Conservation (phyloP, 2,113 vertebrate species). For the Theristicus caerulescens region DNA sequence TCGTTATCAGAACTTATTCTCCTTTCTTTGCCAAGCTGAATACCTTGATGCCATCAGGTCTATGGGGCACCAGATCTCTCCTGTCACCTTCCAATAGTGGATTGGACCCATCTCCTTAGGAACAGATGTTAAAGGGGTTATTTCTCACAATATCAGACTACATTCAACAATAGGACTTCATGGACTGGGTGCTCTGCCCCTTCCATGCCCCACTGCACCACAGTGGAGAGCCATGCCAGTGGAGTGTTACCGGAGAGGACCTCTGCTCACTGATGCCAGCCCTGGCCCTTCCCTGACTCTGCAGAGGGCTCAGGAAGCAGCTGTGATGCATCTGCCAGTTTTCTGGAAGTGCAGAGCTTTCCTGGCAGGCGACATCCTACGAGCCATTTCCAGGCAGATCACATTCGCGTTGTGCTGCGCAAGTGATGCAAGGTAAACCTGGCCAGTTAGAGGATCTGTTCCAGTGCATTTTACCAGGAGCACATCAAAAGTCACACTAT, state of each 20-base stretch:
- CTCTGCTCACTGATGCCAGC: neutral
- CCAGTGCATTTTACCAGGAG: neutral
- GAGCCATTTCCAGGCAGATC: neutral
- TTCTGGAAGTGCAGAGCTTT: neutral
- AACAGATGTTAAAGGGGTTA: neutral
- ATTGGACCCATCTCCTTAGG: neutral
- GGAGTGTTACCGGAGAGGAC: neutral
- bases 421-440: neutral
- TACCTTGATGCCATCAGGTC: neutral
- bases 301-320: neutral
- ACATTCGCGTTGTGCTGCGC: rapidly evolving
- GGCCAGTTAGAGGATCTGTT: neutral
- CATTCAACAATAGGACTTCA: neutral
- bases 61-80: neutral
- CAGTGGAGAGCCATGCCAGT: neutral
- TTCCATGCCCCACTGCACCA: neutral
- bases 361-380: neutral
- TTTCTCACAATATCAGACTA: neutral
- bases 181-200: neutral
- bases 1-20: neutral
- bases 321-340: neutral
- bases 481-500: neutral
- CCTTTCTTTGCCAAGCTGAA: neutral
- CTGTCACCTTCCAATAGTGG: neutral
- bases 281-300: neutral